Percentiles rank a stretch among this genome's conserved stretches.
Conservation (phyloP, 2,888 invertebrate species). For the Caenorhabditis sinica region DNA sequence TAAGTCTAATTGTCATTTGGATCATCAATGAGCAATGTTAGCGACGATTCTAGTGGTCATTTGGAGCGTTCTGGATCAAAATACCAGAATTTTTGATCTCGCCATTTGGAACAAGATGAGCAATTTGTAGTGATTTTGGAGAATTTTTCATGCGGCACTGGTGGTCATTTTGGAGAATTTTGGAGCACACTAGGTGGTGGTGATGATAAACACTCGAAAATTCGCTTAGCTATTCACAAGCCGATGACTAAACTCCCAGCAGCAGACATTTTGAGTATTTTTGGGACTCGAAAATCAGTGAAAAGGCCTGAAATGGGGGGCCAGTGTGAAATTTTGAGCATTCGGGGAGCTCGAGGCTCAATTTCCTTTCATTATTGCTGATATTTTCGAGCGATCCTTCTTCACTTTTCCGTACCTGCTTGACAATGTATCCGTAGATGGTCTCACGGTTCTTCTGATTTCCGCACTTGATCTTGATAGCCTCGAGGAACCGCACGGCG, state of each 20-base stretch:
- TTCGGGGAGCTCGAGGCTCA: too few relatives aligned
- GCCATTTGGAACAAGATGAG: too few relatives aligned
- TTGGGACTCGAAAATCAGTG: too few relatives aligned
- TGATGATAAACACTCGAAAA: constrained; percentile 45
- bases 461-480: constrained; percentile 91
- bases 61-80: neutral
- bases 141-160: too few relatives aligned
- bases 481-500: constrained; percentile 94
- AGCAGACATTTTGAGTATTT: neutral
- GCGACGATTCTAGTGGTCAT: neutral
- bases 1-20: neutral
- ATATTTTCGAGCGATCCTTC: too few relatives aligned
- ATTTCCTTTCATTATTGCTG: too few relatives aligned
- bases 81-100: too few relatives aligned
- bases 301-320: too few relatives aligned
- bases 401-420: constrained; percentile 73
- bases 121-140: too few relatives aligned
- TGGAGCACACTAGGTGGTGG: too few relatives aligned
- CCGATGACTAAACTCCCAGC: constrained; percentile 19
- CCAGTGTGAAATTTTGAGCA: too few relatives aligned
- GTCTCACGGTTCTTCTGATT: constrained; percentile 85
- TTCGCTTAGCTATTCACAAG: constrained; percentile 37
- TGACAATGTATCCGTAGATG: constrained; percentile 85
- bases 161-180: neutral
- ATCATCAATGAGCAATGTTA: too few relatives aligned